A percentile compares a stretch with the other conserved stretches of the same genome.
Conservation (phyloP, 2,888 invertebrate genomes). For the Melanotus villosus region DNA sequence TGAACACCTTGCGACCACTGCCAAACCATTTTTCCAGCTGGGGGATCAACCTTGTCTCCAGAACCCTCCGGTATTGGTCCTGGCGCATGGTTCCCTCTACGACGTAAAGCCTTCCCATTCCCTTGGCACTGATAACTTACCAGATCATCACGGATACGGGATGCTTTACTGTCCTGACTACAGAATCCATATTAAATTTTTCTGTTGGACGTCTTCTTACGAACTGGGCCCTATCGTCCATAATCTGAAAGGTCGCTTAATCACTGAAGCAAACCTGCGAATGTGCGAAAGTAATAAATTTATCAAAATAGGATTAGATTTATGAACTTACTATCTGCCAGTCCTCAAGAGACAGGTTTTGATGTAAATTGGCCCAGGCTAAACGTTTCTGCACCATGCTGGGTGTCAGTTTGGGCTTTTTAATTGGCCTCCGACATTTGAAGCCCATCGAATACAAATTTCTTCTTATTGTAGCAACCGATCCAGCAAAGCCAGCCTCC, state of each 20-base stretch:
- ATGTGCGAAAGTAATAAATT: background rate
- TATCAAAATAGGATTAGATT: slow-evolving; percentile 1
- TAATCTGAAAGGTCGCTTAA: slow-evolving; percentile 1
- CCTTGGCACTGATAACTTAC: slow-evolving; percentile 48
- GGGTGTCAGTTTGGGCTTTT: background rate
- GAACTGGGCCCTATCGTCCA: slow-evolving; percentile 4
- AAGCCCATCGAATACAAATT: background rate
- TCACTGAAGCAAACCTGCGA: slow-evolving; percentile 8
- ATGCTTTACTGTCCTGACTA: slow-evolving; percentile 38
- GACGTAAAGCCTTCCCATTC: slow-evolving; percentile 28
- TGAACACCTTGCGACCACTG: slow-evolving; percentile 3
- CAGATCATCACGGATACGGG: slow-evolving; percentile 44
- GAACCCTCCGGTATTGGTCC: background rate
- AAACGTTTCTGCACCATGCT: background rate
- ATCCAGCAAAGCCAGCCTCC: background rate
- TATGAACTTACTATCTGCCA: background rate
- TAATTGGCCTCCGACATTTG: slow-evolving; percentile 5
- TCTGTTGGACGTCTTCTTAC: background rate
- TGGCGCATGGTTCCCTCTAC: slow-evolving; percentile 30
- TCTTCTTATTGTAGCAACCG: slow-evolving; percentile 1
- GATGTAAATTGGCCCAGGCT: background rate
- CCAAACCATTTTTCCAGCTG: slow-evolving; percentile 11
- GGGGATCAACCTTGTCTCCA: background rate
- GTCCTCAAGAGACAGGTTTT: background rate
- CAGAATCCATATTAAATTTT: slow-evolving; percentile 8